A percentile compares a stretch with the other conserved stretches of the same genome.
phyloP scores from a whole-genome alignment of 1,140 invertebrate genomes.

The Solenopsis fugax region DNA sequence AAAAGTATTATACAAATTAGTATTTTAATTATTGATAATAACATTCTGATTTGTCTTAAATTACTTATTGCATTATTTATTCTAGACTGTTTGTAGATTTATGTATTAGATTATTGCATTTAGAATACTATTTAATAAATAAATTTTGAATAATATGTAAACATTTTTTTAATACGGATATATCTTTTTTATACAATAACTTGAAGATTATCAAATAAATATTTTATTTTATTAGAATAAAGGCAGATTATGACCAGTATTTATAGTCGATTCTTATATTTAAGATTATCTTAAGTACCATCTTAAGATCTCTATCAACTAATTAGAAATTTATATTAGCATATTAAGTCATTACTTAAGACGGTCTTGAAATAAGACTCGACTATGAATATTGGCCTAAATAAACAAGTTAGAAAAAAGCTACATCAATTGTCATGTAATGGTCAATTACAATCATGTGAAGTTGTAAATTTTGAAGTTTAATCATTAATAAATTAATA shows the following conservation, averaged over 20 bases:
- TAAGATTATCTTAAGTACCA: too few relatives aligned
- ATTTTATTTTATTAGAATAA: conserved; percentile 13
- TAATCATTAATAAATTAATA: not conserved
- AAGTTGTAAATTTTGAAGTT: not conserved
- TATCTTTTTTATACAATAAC: not conserved
- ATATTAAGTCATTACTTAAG: too few relatives aligned
- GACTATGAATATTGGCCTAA: too few relatives aligned
- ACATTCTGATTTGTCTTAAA: not conserved
- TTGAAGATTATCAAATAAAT: not conserved
- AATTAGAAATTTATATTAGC: too few relatives aligned
- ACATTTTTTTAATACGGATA: not conserved
- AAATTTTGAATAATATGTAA: not conserved
- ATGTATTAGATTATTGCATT: not conserved
- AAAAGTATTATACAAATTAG: conserved; percentile 66
- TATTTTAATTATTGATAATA: not conserved
- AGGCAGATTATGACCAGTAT: not conserved
- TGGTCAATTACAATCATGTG: not conserved
- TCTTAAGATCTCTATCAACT: too few relatives aligned
- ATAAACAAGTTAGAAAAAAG: too few relatives aligned
- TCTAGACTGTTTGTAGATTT: not conserved
- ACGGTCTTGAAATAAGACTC: too few relatives aligned
- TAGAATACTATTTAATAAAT: not conserved
- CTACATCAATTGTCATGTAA: not conserved
- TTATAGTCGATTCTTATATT: too few relatives aligned
- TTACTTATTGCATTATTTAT: not conserved